These are phyloP conservation scores for Toxostoma redivivum DNA, from an alignment of 2,113 vertebrate species.

Conservation along the genomic window DNA sequence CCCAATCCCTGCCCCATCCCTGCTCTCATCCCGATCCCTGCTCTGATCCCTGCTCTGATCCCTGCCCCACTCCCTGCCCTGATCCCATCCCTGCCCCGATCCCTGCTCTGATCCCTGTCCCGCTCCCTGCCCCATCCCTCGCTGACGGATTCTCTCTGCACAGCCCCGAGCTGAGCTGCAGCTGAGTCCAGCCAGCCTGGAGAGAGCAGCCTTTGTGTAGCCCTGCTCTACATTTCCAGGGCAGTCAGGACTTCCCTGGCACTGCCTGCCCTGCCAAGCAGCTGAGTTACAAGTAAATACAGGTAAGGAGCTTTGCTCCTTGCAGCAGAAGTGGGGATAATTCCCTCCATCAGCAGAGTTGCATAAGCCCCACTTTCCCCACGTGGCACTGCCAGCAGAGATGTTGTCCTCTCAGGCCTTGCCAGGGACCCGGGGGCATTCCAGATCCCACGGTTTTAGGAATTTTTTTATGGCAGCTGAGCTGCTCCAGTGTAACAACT, in stretches of 20 bases:
- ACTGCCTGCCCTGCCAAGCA: neutral
- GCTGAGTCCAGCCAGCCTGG: neutral
- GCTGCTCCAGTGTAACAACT: neutral
- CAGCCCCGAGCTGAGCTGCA: neutral
- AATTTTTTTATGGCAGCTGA: neutral
- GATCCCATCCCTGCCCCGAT: rapidly evolving
- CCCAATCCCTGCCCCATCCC: neutral
- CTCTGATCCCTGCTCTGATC: neutral
- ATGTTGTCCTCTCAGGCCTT: neutral
- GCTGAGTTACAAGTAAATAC: neutral
- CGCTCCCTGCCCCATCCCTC: rapidly evolving
- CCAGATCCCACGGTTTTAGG: neutral
- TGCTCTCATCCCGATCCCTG: neutral
- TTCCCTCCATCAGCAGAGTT: neutral
- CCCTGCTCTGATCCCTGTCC: neutral
- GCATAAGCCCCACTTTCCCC: neutral
- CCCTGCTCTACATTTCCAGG: neutral
- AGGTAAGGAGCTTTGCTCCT: constrained; percentile 27
- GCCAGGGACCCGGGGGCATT: neutral
- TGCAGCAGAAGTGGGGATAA: neutral
- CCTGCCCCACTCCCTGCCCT: neutral
- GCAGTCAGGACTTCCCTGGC: neutral
- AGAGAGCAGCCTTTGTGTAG: neutral
- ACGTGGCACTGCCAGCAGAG: neutral
- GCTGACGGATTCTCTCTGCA: rapidly evolving